These are phyloP conservation scores for Pimpla rufipes DNA, from an alignment of 2,888 invertebrate genomes.

Conservation along the genomic window DNA sequence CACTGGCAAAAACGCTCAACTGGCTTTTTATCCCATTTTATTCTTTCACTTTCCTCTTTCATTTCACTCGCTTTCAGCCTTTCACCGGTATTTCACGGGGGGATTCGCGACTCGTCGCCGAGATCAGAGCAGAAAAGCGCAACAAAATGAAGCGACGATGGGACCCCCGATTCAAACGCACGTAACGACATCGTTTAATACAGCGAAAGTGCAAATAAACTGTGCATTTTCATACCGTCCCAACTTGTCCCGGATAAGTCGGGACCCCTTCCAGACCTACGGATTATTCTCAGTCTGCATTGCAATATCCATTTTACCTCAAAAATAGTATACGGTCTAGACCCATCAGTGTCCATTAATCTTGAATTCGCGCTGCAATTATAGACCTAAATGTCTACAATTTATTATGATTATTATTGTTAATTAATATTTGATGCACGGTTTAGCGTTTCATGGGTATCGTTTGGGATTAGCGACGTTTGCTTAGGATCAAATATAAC, in stretches of 20 bases:
- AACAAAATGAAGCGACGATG: not conserved
- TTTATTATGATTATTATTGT: not conserved
- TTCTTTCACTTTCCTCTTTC: not conserved
- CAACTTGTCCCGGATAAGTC: no score
- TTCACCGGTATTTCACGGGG: not conserved
- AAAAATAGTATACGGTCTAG: not conserved
- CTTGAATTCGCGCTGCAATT: not conserved
- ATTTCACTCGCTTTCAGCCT: constrained; percentile 1
- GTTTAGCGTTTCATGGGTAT: not conserved
- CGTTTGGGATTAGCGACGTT: not conserved
- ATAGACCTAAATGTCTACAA: not conserved
- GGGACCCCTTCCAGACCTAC: no score
- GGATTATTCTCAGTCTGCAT: no score
- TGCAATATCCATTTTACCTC: not conserved
- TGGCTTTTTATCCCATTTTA: not conserved
- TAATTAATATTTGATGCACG: not conserved
- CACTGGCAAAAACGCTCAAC: not conserved
- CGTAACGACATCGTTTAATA: not conserved
- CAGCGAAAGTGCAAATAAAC: not conserved
- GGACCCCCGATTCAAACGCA: not conserved
- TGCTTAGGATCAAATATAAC: no score
- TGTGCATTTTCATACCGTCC: no score
- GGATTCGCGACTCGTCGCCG: not conserved
- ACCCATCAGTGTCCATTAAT: not conserved
- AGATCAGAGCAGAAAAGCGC: not conserved